A percentile compares a stretch with the other conserved stretches of the same genome.
These are phyloP conservation scores for Amphiprion clarkii DNA, from an alignment of 2,797 vertebrate species.

Conservation along the genomic window DNA sequence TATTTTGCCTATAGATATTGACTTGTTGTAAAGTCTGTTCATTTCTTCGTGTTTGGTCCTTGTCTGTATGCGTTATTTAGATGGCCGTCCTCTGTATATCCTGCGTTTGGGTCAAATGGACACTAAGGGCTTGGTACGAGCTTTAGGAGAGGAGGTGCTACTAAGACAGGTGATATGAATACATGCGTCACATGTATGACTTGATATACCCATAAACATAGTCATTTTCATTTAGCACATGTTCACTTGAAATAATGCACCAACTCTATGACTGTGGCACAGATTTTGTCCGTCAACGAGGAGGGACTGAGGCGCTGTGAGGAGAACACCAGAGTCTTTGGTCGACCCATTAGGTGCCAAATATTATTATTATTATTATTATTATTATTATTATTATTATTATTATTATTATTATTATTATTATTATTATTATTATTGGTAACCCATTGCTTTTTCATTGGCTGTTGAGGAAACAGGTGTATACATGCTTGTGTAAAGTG, in stretches of 20 bases:
- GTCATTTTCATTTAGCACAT: too few relatives aligned
- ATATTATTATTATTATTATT: too few relatives aligned
- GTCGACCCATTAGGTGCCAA: constrained; percentile 90
- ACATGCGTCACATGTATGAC: neutral
- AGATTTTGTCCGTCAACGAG: constrained; percentile 95
- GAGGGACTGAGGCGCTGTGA: constrained; percentile 94
- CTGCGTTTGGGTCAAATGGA: constrained; percentile 96
- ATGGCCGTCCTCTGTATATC: constrained; percentile 93
- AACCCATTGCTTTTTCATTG: too few relatives aligned
- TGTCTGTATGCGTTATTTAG: constrained; percentile 60
- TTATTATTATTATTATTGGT: too few relatives aligned
- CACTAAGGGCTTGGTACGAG: constrained; percentile 95
- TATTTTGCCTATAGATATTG: neutral
- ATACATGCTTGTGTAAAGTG: neutral
- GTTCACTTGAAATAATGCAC: neutral
- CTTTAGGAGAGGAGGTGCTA: constrained; percentile 91
- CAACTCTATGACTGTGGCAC: neutral
- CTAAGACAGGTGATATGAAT: constrained; percentile 88
- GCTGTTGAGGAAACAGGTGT: neutral
- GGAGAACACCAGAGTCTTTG: constrained; percentile 91
- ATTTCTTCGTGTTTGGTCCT: neutral
- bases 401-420: too few relatives aligned
- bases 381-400: too few relatives aligned
- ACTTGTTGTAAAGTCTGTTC: neutral
- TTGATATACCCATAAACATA: too few relatives aligned